Percentiles rank a stretch among this genome's conserved stretches.
Conservation (phyloP, 2,113 vertebrate genomes). For the Falcunculus frontatus region DNA sequence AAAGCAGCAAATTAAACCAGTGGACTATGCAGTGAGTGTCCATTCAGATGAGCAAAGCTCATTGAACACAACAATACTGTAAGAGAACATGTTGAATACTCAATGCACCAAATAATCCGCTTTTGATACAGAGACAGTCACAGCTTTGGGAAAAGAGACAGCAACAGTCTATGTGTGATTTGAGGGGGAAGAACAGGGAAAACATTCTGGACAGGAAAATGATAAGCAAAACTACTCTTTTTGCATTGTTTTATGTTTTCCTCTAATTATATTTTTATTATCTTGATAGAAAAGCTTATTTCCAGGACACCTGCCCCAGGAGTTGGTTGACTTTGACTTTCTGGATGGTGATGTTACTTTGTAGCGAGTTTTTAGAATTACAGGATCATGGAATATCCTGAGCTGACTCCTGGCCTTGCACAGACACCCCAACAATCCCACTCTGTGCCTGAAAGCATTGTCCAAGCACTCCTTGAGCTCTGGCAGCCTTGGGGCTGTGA, state of each 20-base stretch:
- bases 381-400: background rate
- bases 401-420: background rate
- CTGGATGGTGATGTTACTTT: background rate
- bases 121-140: conserved; percentile 28
- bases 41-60: conserved; percentile 69
- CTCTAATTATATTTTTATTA: background rate
- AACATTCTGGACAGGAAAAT: background rate
- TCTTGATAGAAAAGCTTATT: background rate
- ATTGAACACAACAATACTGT: conserved; percentile 51
- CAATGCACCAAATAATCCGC: conserved; percentile 51
- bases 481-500: background rate
- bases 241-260: background rate
- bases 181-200: background rate
- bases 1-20: conserved; percentile 61
- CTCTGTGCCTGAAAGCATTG: fast-evolving
- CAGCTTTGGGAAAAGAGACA: background rate
- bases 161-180: background rate
- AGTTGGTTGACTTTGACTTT: background rate
- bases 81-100: conserved; percentile 55
- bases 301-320: background rate
- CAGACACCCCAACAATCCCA: background rate
- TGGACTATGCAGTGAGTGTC: conserved; percentile 61
- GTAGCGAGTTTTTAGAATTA: background rate
- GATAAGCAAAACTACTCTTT: background rate
- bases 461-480: background rate